Evolutionary conservation across 2,797 vertebrate genomes (phyloP), one percentile per base, ranked within the genome.

Genomic region (Tiaroga cobitis): DNA sequence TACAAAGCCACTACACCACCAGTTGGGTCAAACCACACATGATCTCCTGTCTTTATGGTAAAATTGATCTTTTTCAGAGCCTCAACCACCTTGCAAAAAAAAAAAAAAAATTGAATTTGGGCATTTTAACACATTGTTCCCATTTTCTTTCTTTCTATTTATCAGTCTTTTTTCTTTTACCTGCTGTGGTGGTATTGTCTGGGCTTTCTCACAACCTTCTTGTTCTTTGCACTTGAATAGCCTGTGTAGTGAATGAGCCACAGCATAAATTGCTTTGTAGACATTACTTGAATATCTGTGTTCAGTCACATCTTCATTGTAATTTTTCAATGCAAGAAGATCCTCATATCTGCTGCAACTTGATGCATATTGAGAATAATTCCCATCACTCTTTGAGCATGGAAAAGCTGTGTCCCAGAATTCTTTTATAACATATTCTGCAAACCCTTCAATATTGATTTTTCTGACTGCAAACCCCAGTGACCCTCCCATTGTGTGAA

Each of bases 261-360:
- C 90, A 29, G 95, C 93, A 82, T 95, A 95, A 9, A 95, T 83
- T 21, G 93, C 95, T 90, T 92, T 95, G 85, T 96, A 95, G 11
- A 96, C 94, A 79, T 94, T 95, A 67, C 77, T 88, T 3, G 93
- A 91, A 83, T 93, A 93, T 90, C 93, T 93, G 43, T 95, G 83
- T 85, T 95, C 93, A 65, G 82, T 29, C 63, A 94, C 92, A 82
- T 95, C 93, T 18, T 93, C 89, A 68, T 90, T 79, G 73, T 93
- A 88, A 76, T 90, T 82, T 90, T 86, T 93, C 11, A 93, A 18
- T 2, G 81, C 85, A 26, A 88, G 63, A 0, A 95, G 51, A 83
- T 93, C 91, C 5, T 92, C 61, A 59, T 90, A 93, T 51, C 84
- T 88, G 54, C 90, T 90, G 56, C 94, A 95, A 18, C 3, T 9